Conservation (phyloP, 2,888 invertebrate species). For the Acanthacorydalis orientalis region DNA sequence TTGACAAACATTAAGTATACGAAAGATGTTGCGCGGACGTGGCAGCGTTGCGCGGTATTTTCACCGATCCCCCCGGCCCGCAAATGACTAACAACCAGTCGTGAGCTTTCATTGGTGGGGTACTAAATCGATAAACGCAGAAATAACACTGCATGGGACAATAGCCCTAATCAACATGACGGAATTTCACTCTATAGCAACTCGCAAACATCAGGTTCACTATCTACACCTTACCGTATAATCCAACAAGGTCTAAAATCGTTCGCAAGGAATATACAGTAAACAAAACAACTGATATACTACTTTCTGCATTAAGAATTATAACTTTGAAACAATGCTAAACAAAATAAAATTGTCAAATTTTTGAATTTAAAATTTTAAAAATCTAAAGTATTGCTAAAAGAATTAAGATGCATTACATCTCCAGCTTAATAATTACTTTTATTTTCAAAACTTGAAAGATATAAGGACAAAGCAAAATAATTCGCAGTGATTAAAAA, state of each 20-base stretch:
- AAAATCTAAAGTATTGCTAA: too few relatives aligned
- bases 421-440: too few relatives aligned
- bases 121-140: constrained; percentile 41
- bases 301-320: constrained; percentile 1
- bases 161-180: constrained; percentile 26
- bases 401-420: too few relatives aligned
- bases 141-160: constrained; percentile 25
- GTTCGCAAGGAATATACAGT: neutral
- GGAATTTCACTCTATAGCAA: neutral
- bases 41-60: constrained; percentile 36
- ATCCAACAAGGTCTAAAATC: neutral
- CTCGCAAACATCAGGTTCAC: too few relatives aligned
- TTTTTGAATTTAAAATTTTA: too few relatives aligned
- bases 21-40: constrained; percentile 17
- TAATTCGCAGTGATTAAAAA: too few relatives aligned
- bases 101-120: constrained; percentile 33
- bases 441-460: too few relatives aligned
- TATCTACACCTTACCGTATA: neutral
- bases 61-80: constrained; percentile 21
- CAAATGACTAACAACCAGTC: neutral
- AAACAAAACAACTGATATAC: constrained; percentile 2
- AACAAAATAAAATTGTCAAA: too few relatives aligned
- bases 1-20: neutral
- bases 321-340: neutral
- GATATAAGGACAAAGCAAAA: too few relatives aligned